Evolutionary conservation across 2,113 vertebrate genomes (phyloP).

Genomic region (Acrocephalus arundinaceus): DNA sequence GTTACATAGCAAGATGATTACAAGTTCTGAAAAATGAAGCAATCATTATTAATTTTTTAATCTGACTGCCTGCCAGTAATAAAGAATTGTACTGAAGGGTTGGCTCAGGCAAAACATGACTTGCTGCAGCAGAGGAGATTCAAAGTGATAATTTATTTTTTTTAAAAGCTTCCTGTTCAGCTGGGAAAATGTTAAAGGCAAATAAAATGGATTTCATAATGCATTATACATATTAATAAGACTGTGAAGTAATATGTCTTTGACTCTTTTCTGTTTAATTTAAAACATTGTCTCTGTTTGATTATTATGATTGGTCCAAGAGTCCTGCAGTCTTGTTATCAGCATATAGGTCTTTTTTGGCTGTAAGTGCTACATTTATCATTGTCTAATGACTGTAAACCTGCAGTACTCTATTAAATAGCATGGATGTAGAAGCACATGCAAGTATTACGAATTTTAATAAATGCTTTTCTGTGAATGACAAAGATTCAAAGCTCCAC

Average conservation of each 20-base stretch:
- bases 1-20: not conserved
- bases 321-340: not conserved
- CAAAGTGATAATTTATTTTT: not conserved
- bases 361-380: not conserved
- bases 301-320: not conserved
- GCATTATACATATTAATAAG: conserved; percentile 9
- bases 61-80: not conserved
- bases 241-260: not conserved
- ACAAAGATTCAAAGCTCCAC: not conserved
- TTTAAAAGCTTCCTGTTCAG: not conserved
- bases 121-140: not conserved
- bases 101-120: not conserved
- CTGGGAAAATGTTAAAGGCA: not conserved
- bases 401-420: not conserved
- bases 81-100: not conserved
- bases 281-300: not conserved
- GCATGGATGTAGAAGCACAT: not conserved
- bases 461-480: not conserved
- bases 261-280: not conserved
- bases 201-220: conserved; percentile 20
- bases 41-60: not conserved
- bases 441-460: not conserved
- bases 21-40: not conserved
- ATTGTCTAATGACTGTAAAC: not conserved
- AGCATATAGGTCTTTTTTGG: not conserved